Evolutionary conservation across 1,140 invertebrate species (phyloP), one percentile per base, ranked within the genome.

Genomic region (Drosophila funebris): DNA sequence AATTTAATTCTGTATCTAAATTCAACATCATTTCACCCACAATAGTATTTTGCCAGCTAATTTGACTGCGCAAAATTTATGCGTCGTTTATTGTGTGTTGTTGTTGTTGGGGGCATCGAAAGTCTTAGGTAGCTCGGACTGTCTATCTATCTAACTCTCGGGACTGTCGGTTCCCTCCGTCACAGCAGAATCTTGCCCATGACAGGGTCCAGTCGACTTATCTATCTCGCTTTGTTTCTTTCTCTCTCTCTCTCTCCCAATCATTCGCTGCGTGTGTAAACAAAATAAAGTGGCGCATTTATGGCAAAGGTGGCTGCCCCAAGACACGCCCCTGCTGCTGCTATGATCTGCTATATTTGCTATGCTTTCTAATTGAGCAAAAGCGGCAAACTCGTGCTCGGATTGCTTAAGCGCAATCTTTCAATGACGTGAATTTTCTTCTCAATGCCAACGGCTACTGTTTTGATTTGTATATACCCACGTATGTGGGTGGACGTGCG

Each of bases 271-370:
- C 24, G 68, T 68, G 64, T 66, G 78, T 84, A 84, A 84, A 84
- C 81, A 84, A 77, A 87, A 84, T 87, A 87, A 84, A 84, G 81
- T 87, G 81, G 81, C 82, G 73, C 81, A 87, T 84, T 84, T 84
- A 87, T 87, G 77, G 64, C 64, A 67, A 85, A 84, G 81, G 81
- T 84, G 81, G 81, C 82, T 87, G 73, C 52, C 61, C 48, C 48
- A 37, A 48, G 33, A 44, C 53, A 13, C 24, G 52, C 43, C 77
- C 66, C 31, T 18, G 16, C 29, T 64, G 14, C 52, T 54, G 29
- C 44, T 56, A 33, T 27, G 68, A 71, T 71, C 61, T 57, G 61
- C 20, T 76, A 48, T 76, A 73, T 76, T 79, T 62, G 56, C 77
- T 52, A 64, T 75, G 69, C 62, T 82, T 80, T 88, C 82, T 85